Percentiles rank a stretch among this genome's conserved stretches.
phyloP scores from a whole-genome alignment of 2,797 vertebrate species.

The Catostomus latipinnis region DNA sequence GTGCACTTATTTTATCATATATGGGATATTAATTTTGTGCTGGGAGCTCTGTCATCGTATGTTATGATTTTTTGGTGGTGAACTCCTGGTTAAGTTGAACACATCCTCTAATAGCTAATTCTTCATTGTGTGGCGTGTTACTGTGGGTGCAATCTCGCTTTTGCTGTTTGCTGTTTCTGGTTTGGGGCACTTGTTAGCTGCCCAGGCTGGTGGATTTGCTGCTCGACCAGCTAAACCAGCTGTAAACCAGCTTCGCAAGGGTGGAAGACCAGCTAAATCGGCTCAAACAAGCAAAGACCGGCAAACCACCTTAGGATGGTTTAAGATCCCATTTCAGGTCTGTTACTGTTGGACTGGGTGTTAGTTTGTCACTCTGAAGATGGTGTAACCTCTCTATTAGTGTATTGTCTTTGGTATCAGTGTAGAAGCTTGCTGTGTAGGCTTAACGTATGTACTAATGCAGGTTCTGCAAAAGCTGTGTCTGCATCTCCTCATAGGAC shows the following conservation, averaged over 20 bases:
- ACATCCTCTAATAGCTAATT: not conserved
- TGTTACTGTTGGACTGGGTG: not conserved
- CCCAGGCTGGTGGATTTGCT: too few species aligned
- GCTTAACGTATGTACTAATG: not conserved
- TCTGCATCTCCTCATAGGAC: not conserved
- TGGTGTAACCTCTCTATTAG: conserved; percentile 5
- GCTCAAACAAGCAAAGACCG: too few species aligned
- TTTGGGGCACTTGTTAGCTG: too few species aligned
- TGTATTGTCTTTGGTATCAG: not conserved
- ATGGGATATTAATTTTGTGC: not conserved
- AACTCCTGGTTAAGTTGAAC: not conserved
- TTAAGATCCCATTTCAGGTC: too few species aligned
- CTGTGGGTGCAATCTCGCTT: too few species aligned
- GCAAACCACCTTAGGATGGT: too few species aligned
- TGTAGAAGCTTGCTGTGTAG: not conserved
- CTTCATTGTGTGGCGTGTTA: not conserved
- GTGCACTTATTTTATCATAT: conserved; percentile 2
- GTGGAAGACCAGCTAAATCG: too few species aligned
- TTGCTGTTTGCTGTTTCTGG: too few species aligned
- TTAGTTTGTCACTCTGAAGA: not conserved
- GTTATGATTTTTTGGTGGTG: not conserved
- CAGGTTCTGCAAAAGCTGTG: not conserved
- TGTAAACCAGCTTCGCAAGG: too few species aligned
- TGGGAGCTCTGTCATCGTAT: not conserved
- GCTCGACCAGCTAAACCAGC: too few species aligned